Percentiles rank a stretch among this genome's conserved stretches.
These are phyloP conservation scores for Sebastes itinus DNA, from an alignment of 2,797 vertebrate species.

Conservation along the genomic window DNA sequence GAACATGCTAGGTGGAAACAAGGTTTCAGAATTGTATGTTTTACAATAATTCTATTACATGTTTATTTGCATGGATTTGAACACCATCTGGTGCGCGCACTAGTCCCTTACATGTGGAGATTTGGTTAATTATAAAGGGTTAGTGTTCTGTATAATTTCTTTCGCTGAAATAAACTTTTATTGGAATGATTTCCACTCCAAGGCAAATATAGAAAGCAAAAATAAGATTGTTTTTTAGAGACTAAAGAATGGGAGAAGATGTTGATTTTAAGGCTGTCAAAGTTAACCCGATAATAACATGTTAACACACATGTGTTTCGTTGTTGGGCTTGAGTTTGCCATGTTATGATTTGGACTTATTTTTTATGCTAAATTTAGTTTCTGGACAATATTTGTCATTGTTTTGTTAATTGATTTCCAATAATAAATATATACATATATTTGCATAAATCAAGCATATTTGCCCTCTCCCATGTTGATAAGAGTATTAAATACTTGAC, in stretches of 20 bases:
- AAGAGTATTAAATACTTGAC: too few species aligned
- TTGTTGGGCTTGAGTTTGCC: too few species aligned
- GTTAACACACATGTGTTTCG: too few species aligned
- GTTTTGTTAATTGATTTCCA: too few species aligned
- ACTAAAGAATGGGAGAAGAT: background rate
- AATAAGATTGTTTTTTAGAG: background rate
- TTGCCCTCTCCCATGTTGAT: fast-evolving
- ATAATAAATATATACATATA: too few species aligned
- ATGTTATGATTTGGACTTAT: too few species aligned
- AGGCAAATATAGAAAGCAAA: background rate
- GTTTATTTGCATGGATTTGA: background rate
- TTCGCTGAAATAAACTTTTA: background rate
- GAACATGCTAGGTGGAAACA: background rate
- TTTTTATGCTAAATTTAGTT: fast-evolving
- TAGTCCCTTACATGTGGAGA: background rate
- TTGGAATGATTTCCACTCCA: background rate
- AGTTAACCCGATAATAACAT: too few species aligned
- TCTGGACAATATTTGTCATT: too few species aligned
- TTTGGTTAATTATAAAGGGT: too few species aligned
- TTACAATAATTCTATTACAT: background rate
- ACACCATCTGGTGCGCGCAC: too few species aligned
- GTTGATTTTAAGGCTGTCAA: background rate
- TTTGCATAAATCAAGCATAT: too few species aligned
- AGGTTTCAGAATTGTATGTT: background rate
- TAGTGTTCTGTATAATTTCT: background rate